Base-by-base conservation (phyloP, 2,113 vertebrate genomes). In the Suncus etruscus region DNA sequence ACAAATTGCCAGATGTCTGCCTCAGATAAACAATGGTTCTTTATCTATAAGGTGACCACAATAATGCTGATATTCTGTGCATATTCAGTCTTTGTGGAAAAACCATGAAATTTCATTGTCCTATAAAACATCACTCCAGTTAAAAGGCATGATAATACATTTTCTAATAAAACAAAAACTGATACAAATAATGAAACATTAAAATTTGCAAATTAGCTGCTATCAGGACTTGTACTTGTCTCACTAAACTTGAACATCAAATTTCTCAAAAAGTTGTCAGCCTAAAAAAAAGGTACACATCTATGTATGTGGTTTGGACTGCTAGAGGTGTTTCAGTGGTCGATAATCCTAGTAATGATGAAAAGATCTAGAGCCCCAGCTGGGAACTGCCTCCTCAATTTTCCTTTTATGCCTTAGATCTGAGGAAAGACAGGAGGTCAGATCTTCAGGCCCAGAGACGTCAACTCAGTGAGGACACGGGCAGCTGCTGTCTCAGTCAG, bases 61-160 rank as follows among this genome's bases (percentile, higher is more conserved):
- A n/a, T 16, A 22, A 76, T n/a, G 18, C 8, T 73, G 58, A 48
- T 31, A 75, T 15, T 25, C 69, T 58, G 11, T 4, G 20, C 8
- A 54, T 27, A 66, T 90, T 79, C 11, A 65, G 45, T n/a, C 32
- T 47, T 68, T 74, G 10, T 74, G n/a, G 78, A 80, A 93, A 72
- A 14, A 77, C 47, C 82, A 88, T 51, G 78, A 50, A 78, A 86
- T 58, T 58, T 20, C 54, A n/a, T 20, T 25, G 1, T 11, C 22
- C 20, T 74, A 0, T 78, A 69, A 95, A 91, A 50, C 1, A 51
- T 39, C 27, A 72, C n/a, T 68, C 51, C 87, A 39, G 32, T 27
- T 47, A 18, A 82, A 88, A 39, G 45, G 25, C 3, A 32, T 3
- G 18, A 61, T 61, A 32, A 73, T 74, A 80, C 1, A 31, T 7